Conservation (phyloP, 2,888 invertebrate species). For the Cephus sareptanus region DNA sequence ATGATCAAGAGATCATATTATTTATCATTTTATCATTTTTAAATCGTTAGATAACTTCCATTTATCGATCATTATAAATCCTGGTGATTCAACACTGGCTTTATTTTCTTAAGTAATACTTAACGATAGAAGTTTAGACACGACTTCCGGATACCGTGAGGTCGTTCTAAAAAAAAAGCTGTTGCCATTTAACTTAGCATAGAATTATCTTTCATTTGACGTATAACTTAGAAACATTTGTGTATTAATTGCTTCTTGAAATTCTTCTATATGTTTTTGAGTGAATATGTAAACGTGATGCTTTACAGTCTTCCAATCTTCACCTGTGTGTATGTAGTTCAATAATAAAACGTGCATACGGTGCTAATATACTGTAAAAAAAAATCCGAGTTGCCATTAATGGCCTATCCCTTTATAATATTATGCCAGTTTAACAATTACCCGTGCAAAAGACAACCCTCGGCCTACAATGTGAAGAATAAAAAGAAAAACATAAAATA, state of each 20-base stretch:
- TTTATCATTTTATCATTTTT: too few species aligned
- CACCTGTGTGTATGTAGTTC: neutral
- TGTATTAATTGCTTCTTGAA: neutral
- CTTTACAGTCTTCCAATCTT: neutral
- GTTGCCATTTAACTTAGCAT: neutral
- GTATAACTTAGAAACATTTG: neutral
- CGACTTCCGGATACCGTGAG: neutral
- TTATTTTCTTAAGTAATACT: neutral
- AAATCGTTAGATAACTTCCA: neutral
- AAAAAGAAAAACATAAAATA: neutral
- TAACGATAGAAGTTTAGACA: neutral
- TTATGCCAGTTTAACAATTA: neutral
- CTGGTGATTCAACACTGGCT: neutral
- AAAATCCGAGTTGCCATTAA: neutral
- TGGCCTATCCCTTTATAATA: neutral
- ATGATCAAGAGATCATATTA: neutral
- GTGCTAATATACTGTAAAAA: neutral
- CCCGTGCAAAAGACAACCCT: neutral
- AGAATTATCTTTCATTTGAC: too few species aligned
- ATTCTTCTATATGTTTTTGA: neutral
- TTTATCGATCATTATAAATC: neutral
- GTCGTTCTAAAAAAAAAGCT: neutral
- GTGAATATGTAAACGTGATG: neutral
- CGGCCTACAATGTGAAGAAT: neutral
- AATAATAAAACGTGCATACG: neutral